A percentile compares a stretch with the other conserved stretches of the same genome.
These are phyloP conservation scores for Lithophane leautieri DNA, from an alignment of 2,888 invertebrate genomes.

Conservation along the genomic window DNA sequence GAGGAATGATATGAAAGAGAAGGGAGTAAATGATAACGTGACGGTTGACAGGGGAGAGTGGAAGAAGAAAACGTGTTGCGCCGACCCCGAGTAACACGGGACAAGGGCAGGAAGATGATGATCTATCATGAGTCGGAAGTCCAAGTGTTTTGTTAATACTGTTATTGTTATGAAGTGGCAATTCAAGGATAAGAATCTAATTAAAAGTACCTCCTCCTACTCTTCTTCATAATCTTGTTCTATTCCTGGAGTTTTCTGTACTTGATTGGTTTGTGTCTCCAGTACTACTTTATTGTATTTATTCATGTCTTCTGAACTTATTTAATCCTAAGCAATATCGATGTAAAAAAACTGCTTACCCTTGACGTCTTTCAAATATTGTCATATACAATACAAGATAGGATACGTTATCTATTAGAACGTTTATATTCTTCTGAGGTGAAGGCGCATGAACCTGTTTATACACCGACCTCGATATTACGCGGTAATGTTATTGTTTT, in stretches of 20 bases:
- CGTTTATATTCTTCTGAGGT: conserved; percentile 38
- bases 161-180: neutral
- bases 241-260: neutral
- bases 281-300: neutral
- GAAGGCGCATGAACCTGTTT: conserved; percentile 51
- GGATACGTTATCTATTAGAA: conserved; percentile 39
- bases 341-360: neutral
- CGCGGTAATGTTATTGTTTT: conserved; percentile 50
- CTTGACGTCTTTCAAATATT: neutral
- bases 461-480: conserved; percentile 49
- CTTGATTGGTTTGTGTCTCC: neutral
- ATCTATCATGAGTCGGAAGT: too few species aligned
- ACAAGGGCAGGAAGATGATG: too few species aligned
- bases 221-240: neutral
- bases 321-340: neutral
- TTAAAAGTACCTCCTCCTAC: neutral
- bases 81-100: too few species aligned
- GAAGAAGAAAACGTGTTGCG: too few species aligned
- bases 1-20: too few species aligned
- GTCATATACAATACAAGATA: conserved; percentile 17
- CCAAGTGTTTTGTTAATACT: too few species aligned
- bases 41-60: too few species aligned
- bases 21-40: too few species aligned
- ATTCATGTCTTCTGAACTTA: neutral
- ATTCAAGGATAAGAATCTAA: neutral